phyloP scores from a whole-genome alignment of 2,888 invertebrate species.

The Amphipoea oculea region DNA sequence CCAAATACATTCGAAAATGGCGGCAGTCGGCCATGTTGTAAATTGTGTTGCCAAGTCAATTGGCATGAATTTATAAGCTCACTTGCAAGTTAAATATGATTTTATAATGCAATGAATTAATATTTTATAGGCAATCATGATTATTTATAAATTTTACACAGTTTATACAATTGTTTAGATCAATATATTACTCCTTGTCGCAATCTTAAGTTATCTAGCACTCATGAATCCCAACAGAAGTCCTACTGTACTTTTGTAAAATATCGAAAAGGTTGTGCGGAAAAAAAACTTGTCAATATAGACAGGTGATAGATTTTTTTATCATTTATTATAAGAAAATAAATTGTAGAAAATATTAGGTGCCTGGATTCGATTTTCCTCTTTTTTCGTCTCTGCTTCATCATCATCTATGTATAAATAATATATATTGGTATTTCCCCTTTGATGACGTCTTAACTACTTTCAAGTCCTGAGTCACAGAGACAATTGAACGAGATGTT shows the following conservation, averaged over 20 bases:
- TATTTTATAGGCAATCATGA: background rate
- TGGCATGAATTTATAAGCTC: slow-evolving; percentile 13
- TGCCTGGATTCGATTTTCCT: background rate
- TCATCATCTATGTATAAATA: too few relatives aligned
- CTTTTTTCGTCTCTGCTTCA: background rate
- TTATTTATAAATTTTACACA: background rate
- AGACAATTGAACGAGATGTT: background rate
- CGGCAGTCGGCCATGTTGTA: slow-evolving; percentile 28
- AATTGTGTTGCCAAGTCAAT: slow-evolving; percentile 31
- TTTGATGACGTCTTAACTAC: background rate
- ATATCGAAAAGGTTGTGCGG: too few relatives aligned
- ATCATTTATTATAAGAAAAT: background rate
- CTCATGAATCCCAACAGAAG: background rate
- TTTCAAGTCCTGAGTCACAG: background rate
- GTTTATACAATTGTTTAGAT: background rate
- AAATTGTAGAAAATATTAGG: background rate
- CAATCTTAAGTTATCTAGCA: background rate
- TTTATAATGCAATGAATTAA: slow-evolving; percentile 16
- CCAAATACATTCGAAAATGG: slow-evolving; percentile 44
- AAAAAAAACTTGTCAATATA: background rate
- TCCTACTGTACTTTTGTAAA: background rate
- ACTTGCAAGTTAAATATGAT: slow-evolving; percentile 13
- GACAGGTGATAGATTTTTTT: too few relatives aligned
- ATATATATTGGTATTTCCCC: too few relatives aligned
- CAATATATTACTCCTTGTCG: background rate